These are phyloP conservation scores for Amorpha juglandis DNA, from an alignment of 2,888 invertebrate species.

Conservation along the genomic window DNA sequence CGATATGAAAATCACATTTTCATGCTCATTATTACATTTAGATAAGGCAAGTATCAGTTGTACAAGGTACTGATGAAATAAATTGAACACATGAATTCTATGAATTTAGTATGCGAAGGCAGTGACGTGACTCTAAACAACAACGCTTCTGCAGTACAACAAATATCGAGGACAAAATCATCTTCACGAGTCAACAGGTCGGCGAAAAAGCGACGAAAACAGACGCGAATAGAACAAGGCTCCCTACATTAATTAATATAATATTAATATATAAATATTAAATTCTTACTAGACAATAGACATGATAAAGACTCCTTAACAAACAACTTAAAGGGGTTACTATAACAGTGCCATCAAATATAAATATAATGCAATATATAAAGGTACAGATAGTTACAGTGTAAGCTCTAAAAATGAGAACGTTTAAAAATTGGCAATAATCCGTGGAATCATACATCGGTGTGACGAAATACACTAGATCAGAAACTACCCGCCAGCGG, in stretches of 20 bases:
- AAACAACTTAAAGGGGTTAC: conserved; percentile 80
- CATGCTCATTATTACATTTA: conserved; percentile 45
- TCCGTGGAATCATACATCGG: conserved; percentile 47
- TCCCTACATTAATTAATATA: conserved; percentile 74
- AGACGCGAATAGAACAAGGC: conserved; percentile 77
- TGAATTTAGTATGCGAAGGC: conserved; percentile 47
- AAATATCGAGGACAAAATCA: conserved; percentile 31
- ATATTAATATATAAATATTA: conserved; percentile 75
- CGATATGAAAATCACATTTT: conserved; percentile 58
- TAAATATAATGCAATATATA: conserved; percentile 72
- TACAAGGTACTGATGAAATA: conserved; percentile 53
- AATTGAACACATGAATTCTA: conserved; percentile 69
- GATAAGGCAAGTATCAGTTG: conserved; percentile 65
- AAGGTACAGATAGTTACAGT: conserved; percentile 73
- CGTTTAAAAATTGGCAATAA: conserved; percentile 43
- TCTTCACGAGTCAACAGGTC: conserved; percentile 63
- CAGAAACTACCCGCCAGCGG: conserved; percentile 24
- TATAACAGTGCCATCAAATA: conserved; percentile 80
- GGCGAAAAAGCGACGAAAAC: conserved; percentile 72
- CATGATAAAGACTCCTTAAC: conserved; percentile 82
- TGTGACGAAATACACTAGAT: conserved; percentile 33
- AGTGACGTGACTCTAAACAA: conserved; percentile 20
- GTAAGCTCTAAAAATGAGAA: conserved; percentile 76
- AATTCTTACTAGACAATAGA: conserved; percentile 83
- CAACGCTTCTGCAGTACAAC: not conserved